Evolutionary conservation across 1,140 invertebrate species (phyloP), one percentile per base, ranked within the genome.

Genomic region (Lucilia cuprina): DNA sequence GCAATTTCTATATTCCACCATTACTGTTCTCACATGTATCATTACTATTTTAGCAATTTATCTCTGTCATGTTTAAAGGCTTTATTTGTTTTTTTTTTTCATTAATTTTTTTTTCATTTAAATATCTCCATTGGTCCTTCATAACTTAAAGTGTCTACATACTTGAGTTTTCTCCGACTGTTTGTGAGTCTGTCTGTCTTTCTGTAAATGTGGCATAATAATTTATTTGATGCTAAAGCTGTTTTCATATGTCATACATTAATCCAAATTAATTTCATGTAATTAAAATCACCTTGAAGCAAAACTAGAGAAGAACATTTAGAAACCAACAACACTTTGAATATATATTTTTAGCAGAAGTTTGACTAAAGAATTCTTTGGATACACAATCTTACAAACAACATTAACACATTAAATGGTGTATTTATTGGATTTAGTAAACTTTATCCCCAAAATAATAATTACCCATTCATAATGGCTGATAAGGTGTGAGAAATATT

Each of bases 231-330:
- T 41, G 35, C 35, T 41, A 41, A 34, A 77, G 74, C 74, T 77
- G 41, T 77, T 77, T 77, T 77, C 74, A 77, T 77, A 85, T 88
- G 86, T 87, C 87, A 88, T 85, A 86, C 86, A 86, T 86, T 88
- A 87, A 89, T 88, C 86, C 83, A 85, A 88, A 88, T 88, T 86
- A 87, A 89, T 87, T 87, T 86, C 86, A 65, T 85, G 86, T 88
- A 89, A 89, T 89, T 86, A 85, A 85, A 85, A 86, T 83, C 85
- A 86, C 85, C 85, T 86, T 86, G 41, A 85, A 85, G 85, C 83
- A 34, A 41, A 77, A 77, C 74, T 41, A 41, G 1, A 77, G 13
- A n/a, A n/a, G 74, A 13, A 35, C 74, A 77, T 17, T 17, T 41
- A 17, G 7, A 82, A 55, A 55, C 50, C n/a, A n/a, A n/a, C 50